Evolutionary conservation across 1,140 invertebrate genomes (phyloP).

Genomic region (Anadara kagoshimensis): DNA sequence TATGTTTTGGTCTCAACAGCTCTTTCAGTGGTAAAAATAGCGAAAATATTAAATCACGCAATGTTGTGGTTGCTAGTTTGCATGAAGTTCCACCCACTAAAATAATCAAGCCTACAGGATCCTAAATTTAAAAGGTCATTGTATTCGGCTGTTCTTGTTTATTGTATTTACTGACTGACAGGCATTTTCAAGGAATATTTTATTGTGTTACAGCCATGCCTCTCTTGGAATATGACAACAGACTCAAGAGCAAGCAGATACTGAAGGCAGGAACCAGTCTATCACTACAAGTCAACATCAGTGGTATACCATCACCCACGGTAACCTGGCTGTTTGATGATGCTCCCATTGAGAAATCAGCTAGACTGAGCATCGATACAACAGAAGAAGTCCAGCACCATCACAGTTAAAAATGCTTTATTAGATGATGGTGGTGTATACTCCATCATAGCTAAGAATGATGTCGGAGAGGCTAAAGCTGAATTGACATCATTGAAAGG

Average conservation of each 20-base stretch:
- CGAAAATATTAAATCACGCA: no score
- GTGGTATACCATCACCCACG: constrained; percentile 93
- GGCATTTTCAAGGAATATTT: no score
- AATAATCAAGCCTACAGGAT: no score
- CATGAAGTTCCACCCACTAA: no score
- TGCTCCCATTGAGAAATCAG: constrained; percentile 73
- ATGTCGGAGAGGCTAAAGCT: constrained; percentile 67
- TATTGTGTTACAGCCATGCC: constrained; percentile 63
- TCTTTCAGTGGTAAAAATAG: no score
- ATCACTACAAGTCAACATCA: constrained; percentile 76
- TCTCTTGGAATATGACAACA: constrained; percentile 68
- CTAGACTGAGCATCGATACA: constrained; percentile 62
- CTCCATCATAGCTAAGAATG: constrained; percentile 69
- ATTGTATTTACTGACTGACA: no score
- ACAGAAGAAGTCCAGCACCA: constrained; percentile 58
- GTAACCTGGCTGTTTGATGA: constrained; percentile 91
- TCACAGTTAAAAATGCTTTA: constrained; percentile 67
- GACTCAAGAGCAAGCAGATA: constrained; percentile 64
- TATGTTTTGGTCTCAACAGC: no score
- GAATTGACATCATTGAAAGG: constrained; percentile 77
- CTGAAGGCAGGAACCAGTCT: constrained; percentile 68
- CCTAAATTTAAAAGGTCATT: no score
- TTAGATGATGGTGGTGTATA: constrained; percentile 67
- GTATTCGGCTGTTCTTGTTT: no score
- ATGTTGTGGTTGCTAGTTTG: no score